Percentiles rank a stretch among this genome's conserved stretches.
These are phyloP conservation scores for Periophthalmus modestus DNA, from an alignment of 2,113 vertebrate species.

Conservation along the genomic window DNA sequence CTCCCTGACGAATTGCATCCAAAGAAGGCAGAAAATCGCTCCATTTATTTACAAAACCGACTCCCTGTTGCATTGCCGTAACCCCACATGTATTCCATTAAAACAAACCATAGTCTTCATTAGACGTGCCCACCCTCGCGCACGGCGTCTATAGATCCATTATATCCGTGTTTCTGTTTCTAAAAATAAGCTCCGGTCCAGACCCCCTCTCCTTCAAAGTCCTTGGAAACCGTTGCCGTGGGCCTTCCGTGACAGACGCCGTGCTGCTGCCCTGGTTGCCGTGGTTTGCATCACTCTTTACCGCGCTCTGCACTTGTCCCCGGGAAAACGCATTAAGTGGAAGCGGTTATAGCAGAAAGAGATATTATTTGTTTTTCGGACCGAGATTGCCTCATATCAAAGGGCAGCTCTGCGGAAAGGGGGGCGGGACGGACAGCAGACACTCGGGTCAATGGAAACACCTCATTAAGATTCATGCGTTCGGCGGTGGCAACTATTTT, in stretches of 20 bases:
- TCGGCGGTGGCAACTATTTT: not conserved
- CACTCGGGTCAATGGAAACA: not conserved
- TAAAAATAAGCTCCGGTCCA: conserved; percentile 9
- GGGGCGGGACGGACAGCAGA: conserved; percentile 12
- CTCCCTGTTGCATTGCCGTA: not conserved
- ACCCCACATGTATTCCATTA: too few relatives aligned
- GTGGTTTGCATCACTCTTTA: conserved; percentile 48
- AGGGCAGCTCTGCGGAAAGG: conserved; percentile 13
- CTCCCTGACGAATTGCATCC: too few relatives aligned
- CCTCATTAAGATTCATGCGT: not conserved
- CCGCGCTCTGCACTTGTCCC: conserved; percentile 29
- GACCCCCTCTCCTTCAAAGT: conserved; percentile 16
- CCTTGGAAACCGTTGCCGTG: conserved; percentile 25
- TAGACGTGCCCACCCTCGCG: not conserved
- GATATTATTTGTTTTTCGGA: conserved; percentile 51
- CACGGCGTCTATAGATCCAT: not conserved
- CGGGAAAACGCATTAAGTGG: conserved; percentile 41
- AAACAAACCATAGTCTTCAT: not conserved
- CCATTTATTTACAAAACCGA: too few relatives aligned
- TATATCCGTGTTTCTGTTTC: conserved; percentile 4
- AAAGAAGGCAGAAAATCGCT: too few relatives aligned
- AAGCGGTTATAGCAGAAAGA: conserved; percentile 34
- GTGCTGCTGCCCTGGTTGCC: conserved; percentile 27
- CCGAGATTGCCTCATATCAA: conserved; percentile 59
- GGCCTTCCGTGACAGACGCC: conserved; percentile 38